Base-by-base conservation (phyloP, 2,113 vertebrate species). In the Mesocricetus auratus region DNA sequence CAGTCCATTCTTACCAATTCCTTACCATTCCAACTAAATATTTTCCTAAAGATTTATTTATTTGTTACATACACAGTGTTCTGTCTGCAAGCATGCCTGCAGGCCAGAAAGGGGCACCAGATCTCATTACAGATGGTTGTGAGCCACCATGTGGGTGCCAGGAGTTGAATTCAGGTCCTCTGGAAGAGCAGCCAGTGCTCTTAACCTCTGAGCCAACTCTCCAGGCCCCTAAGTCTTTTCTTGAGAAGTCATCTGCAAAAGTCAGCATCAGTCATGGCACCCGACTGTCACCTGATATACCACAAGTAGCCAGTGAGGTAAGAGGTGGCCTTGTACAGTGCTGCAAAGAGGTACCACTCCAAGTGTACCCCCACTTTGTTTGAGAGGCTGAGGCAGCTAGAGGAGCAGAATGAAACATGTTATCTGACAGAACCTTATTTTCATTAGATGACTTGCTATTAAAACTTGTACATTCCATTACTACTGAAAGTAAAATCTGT, bases 401-500 rank as follows among this genome's bases (percentile, higher is more conserved):
- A 45, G 66, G n/a, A 77, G 24, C 33, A 86, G 50, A 85, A 81
- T 58, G 82, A 95, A 95, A 86, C 50, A 11, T 86, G 86, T 22
- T 39, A 53, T 26, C 64, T 45, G 7, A 36, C 22, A 86, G 21
- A 50, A 33, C 10, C 50, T 91, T 81, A 79, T 62, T 91, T 95
- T 90, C 89, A 39, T 89, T 81, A 95, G 66, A 78, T 74, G 21
- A 79, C 50, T 58, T 62, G 19, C 78, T 90, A 50, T 58, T 74
- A 91, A 56, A 82, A 81, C n/a, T 36, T 87, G 31, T 33, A 94
- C 71, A 73, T 64, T 22, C 87, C 86, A 78, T 39, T 90, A 96
- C 39, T 86, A 93, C 17, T 86, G 90, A 96, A 93, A 66, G 50
- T 47, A 89, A 89, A 89, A 91, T 53, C 26, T 86, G 24, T 56